Evolutionary conservation across 2,113 vertebrate species (phyloP).

Genomic region (Nothobranchius kuhntae): DNA sequence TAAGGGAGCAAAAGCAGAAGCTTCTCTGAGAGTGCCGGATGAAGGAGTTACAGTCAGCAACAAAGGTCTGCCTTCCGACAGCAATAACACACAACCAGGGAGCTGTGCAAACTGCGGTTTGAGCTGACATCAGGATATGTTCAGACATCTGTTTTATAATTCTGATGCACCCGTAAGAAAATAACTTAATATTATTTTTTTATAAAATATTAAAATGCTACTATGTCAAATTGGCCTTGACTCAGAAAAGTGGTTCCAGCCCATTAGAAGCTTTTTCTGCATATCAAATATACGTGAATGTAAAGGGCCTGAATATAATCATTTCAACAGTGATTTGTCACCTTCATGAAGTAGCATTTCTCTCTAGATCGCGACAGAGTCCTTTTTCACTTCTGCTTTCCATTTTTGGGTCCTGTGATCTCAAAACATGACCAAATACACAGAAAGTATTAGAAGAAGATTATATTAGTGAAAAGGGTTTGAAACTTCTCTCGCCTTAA

Average conservation of each 20-base stretch:
- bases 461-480: constrained; percentile 59
- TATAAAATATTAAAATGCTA: neutral
- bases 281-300: constrained; percentile 3
- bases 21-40: too few relatives aligned
- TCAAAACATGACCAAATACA: constrained; percentile 45
- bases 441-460: constrained; percentile 53
- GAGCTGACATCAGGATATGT: too few relatives aligned
- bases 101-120: too few relatives aligned
- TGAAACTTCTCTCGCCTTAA: constrained; percentile 63
- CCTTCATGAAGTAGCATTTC: constrained; percentile 21
- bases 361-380: constrained; percentile 33
- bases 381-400: constrained; percentile 27
- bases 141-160: too few relatives aligned
- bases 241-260: neutral
- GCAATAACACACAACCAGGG: too few relatives aligned
- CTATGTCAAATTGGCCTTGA: neutral
- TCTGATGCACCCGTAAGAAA: too few relatives aligned
- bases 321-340: constrained; percentile 54
- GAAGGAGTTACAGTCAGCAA: too few relatives aligned
- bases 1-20: too few relatives aligned
- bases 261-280: neutral
- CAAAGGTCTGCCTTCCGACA: too few relatives aligned
- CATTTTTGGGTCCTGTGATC: constrained; percentile 48
- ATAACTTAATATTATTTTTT: too few relatives aligned
- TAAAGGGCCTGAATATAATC: constrained; percentile 32